Evolutionary conservation across 2,113 vertebrate species (phyloP).

Genomic region (Hemicordylus capensis): DNA sequence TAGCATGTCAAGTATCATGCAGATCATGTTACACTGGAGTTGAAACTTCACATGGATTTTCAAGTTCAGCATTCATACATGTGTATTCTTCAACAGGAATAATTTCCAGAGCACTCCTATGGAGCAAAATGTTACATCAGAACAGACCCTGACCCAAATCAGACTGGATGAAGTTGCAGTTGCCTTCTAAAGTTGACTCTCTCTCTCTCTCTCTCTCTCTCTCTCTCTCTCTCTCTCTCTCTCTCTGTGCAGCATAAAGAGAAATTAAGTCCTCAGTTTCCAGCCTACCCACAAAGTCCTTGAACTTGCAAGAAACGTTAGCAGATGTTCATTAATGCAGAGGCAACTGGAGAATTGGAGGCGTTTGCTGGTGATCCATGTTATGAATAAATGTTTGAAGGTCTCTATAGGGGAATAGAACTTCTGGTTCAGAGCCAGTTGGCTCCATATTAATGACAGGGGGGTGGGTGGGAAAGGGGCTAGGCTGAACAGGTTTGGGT

Average conservation of each 20-base stretch:
- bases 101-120: not conserved
- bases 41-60: not conserved
- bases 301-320: conserved; percentile 67
- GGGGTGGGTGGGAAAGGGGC: not conserved
- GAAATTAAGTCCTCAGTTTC: conserved; percentile 33
- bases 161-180: not conserved
- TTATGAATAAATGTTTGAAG: conserved; percentile 64
- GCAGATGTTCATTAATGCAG: conserved; percentile 76
- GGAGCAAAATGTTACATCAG: not conserved
- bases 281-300: conserved; percentile 63
- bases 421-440: conserved; percentile 70
- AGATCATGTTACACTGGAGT: not conserved
- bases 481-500: conserved; percentile 41
- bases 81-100: not conserved
- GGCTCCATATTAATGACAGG: conserved; percentile 32
- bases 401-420: conserved; percentile 39
- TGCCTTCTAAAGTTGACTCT: not conserved
- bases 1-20: not conserved
- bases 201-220: not conserved
- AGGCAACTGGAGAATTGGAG: conserved; percentile 59
- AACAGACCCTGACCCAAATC: not conserved
- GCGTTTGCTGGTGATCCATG: conserved; percentile 56
- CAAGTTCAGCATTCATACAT: not conserved
- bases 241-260: conserved; percentile 24
- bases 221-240: conserved; percentile 1